Percentiles rank a stretch among this genome's conserved stretches.
These are phyloP conservation scores for Typhlomys cinereus DNA, from an alignment of 2,113 vertebrate genomes.

Conservation along the genomic window DNA sequence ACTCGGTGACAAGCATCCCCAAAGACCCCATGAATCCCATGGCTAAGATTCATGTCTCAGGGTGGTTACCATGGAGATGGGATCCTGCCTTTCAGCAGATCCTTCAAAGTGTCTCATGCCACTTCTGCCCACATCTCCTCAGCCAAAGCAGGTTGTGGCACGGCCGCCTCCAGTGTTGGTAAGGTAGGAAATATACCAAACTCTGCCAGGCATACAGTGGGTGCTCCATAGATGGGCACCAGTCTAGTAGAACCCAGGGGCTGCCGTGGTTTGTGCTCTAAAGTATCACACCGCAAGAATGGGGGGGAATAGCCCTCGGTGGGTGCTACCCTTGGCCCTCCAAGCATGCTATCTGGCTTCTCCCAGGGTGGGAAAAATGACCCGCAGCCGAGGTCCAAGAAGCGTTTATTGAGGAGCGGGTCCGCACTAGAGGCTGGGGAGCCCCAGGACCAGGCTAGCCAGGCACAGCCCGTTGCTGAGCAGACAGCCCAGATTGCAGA, in stretches of 20 bases:
- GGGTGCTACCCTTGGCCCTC: not conserved
- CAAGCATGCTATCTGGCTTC: not conserved
- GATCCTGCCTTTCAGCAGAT: not conserved
- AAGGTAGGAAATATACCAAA: not conserved
- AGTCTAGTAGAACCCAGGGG: not conserved
- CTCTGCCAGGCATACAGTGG: not conserved
- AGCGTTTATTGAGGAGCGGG: conserved; percentile 62
- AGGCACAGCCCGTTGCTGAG: conserved; percentile 88
- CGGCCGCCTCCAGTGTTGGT: not conserved
- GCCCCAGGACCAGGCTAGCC: conserved; percentile 85
- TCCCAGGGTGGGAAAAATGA: not conserved
- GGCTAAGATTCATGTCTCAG: not conserved
- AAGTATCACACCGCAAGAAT: not conserved
- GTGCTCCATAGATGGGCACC: not conserved
- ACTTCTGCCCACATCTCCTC: not conserved
- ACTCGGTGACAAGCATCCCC: not conserved
- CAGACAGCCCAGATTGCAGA: conserved; percentile 90
- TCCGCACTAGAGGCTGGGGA: conserved; percentile 84
- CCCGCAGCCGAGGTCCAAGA: conserved; percentile 5
- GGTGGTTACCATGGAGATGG: not conserved
- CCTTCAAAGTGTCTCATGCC: not conserved
- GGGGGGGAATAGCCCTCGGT: not conserved
- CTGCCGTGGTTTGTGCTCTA: not conserved
- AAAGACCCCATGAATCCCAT: not conserved
- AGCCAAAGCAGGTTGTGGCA: not conserved